Evolutionary conservation across 2,888 invertebrate genomes (phyloP).

Genomic region (Synanthedon formicaeformis): DNA sequence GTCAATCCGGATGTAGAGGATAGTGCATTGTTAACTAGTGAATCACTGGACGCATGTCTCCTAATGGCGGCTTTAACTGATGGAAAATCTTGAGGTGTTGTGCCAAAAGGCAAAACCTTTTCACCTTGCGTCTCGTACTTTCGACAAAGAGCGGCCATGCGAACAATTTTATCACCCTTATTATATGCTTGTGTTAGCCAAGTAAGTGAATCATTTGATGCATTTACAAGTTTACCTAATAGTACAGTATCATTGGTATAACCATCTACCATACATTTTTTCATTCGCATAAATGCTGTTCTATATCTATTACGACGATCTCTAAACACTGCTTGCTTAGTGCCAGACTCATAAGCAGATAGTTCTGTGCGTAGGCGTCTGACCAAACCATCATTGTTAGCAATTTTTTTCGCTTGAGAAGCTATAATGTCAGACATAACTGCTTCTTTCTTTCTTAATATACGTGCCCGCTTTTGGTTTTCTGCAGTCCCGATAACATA

Average conservation of each 20-base stretch:
- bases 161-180: conserved; percentile 64
- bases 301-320: conserved; percentile 51
- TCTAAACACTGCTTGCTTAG: conserved; percentile 53
- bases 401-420: conserved; percentile 51
- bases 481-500: conserved; percentile 48
- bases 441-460: conserved; percentile 49
- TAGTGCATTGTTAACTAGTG: conserved; percentile 38
- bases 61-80: conserved; percentile 25
- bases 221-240: conserved; percentile 36
- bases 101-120: conserved; percentile 53
- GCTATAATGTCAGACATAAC: conserved; percentile 58
- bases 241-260: conserved; percentile 33
- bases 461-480: conserved; percentile 51
- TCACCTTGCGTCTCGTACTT: conserved; percentile 70
- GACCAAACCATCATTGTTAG: conserved; percentile 42
- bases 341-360: conserved; percentile 53
- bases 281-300: conserved; percentile 39
- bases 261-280: conserved; percentile 32
- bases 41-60: conserved; percentile 34
- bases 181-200: conserved; percentile 43
- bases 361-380: conserved; percentile 44
- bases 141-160: conserved; percentile 62
- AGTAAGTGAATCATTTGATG: conserved; percentile 45
- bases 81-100: conserved; percentile 27
- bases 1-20: conserved; percentile 41